Base-by-base conservation (phyloP, 2,888 invertebrate genomes). In the Silvanus unidentatus region DNA sequence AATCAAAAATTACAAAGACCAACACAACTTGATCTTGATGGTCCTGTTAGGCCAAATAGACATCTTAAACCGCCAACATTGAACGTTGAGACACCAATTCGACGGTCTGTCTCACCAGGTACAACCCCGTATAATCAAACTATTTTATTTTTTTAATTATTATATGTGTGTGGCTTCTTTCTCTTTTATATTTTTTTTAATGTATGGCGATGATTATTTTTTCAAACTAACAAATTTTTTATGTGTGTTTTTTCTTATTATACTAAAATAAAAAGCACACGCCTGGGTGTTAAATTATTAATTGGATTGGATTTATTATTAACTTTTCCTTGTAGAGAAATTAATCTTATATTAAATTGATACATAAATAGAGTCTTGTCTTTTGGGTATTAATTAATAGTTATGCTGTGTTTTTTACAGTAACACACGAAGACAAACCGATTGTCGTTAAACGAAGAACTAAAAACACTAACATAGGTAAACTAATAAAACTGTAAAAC, bases 401-500 rank as follows among this genome's bases (percentile, higher is more conserved):
- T n/a, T 8, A 5, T 22, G 22, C 8, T 22, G 22, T 3, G 3
- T 3, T 27, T 36, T 32, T 32, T 13, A 27, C 9, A 27, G 9
- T 36, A 39, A 42, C 36, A 42, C 27, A 37, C 39, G 62, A 62
- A 22, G 65, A 67, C 57, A 66, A 64, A 57, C 66, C 69, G 47
- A 57, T 66, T 58, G 70, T 72, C 52, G 68, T 73, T 46, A 64
- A 66, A 57, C 63, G 72, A 57, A 65, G 70, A 59, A 63, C 64
- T 62, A 71, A 72, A 66, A 71, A 63, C 62, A 68, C 69, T 64
- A 72, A 69, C 63, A 53, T 70, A 40, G 69, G 72, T 72, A 65
- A 69, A 70, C 68, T 57, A 32, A 4, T 30, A 30, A 22, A 22
- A 3, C 3, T 22, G 4, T 22, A 22, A 22, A 22, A 8, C 8